Conservation (phyloP, 1,140 invertebrate species). For the Ruditapes philippinarum region DNA sequence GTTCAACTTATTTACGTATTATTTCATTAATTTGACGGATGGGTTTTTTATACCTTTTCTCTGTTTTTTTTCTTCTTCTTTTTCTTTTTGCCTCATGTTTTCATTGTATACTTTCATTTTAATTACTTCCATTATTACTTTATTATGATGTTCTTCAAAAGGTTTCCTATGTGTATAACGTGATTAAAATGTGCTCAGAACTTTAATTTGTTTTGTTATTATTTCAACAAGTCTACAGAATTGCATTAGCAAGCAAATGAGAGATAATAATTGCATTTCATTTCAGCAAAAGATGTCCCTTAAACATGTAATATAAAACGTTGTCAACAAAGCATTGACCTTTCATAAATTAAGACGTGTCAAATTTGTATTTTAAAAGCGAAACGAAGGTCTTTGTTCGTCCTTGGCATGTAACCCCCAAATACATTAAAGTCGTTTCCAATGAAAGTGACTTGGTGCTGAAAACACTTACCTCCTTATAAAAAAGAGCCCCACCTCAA, state of each 20-base stretch:
- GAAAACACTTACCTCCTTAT: no score
- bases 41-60: background rate
- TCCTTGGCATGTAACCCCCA: no score
- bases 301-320: no score
- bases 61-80: background rate
- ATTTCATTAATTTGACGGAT: background rate
- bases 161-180: conserved; percentile 40
- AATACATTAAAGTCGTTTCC: no score
- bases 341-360: conserved; percentile 3
- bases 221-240: background rate
- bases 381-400: no score
- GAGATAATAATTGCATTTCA: no score
- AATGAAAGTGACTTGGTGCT: no score
- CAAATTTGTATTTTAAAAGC: no score
- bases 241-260: background rate
- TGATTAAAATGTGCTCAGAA: conserved; percentile 55
- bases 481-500: no score
- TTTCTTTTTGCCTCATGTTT: background rate
- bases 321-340: background rate
- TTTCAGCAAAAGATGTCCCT: no score
- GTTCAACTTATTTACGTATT: background rate
- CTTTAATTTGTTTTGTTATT: conserved; percentile 18
- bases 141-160: conserved; percentile 20
- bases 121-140: conserved; percentile 21
- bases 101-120: conserved; percentile 34